These are phyloP conservation scores for Hydraecia micacea DNA, from an alignment of 2,888 invertebrate genomes.

Conservation along the genomic window DNA sequence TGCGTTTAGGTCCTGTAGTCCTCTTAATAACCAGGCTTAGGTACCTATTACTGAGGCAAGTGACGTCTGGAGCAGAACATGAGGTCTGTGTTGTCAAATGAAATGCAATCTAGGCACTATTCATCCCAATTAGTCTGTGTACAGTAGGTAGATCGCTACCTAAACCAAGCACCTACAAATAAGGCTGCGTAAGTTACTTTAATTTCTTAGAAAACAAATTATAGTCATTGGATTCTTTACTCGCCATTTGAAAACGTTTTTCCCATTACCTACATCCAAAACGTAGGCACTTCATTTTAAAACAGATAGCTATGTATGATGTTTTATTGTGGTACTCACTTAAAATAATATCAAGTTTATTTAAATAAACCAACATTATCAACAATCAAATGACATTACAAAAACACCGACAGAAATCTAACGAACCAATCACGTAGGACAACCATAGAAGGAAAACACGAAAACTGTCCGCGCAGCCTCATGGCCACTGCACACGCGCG, in stretches of 20 bases:
- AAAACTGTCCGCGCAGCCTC: slow-evolving; percentile 59
- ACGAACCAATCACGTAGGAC: slow-evolving; percentile 13
- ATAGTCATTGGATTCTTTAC: neutral
- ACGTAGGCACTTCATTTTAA: neutral
- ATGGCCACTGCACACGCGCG: slow-evolving; percentile 80
- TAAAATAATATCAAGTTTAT: neutral
- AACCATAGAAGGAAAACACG: slow-evolving; percentile 55
- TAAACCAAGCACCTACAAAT: neutral
- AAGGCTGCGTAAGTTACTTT: neutral
- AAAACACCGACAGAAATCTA: slow-evolving; percentile 28
- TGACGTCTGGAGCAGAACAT: neutral
- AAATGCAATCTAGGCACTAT: neutral
- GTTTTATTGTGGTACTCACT: neutral
- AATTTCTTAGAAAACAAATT: neutral
- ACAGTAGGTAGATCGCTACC: too few species aligned
- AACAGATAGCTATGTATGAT: neutral
- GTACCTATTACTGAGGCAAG: neutral
- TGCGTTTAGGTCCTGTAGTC: too few species aligned
- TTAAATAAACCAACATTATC: neutral
- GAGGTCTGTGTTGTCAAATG: neutral
- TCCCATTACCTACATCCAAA: neutral
- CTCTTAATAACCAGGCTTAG: neutral
- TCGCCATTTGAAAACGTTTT: neutral
- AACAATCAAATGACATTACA: neutral
- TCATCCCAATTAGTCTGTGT: neutral